Conservation (phyloP, 2,797 vertebrate species). For the Hoplostethus atlanticus region DNA sequence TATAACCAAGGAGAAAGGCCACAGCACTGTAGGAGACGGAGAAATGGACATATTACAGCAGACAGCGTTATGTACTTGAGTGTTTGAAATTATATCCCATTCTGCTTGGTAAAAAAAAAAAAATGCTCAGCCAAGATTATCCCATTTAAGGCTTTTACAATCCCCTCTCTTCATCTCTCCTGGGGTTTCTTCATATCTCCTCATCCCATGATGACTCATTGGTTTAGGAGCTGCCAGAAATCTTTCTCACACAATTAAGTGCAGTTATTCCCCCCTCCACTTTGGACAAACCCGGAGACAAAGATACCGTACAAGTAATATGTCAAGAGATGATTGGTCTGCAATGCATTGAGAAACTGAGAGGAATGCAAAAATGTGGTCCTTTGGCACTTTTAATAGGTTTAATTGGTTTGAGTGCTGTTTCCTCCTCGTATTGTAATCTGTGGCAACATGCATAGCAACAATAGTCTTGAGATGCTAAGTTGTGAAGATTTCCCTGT, state of each 20-base stretch:
- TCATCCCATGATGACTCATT: conserved; percentile 90
- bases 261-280: conserved; percentile 86
- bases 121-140: conserved; percentile 72
- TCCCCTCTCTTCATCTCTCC: conserved; percentile 75
- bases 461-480: too few relatives aligned
- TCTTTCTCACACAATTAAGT: conserved; percentile 93
- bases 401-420: too few relatives aligned
- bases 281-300: conserved; percentile 52
- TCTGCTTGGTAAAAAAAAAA: conserved; percentile 45
- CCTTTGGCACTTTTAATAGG: too few relatives aligned
- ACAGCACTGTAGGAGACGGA: conserved; percentile 58
- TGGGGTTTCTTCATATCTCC: conserved; percentile 91
- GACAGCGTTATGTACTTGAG: conserved; percentile 65
- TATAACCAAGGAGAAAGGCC: conserved; percentile 28
- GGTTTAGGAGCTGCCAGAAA: conserved; percentile 91
- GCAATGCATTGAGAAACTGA: not conserved
- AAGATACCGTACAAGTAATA: conserved; percentile 7
- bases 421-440: too few relatives aligned
- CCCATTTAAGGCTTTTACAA: conserved; percentile 77
- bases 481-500: too few relatives aligned
- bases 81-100: conserved; percentile 76
- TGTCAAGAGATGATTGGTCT: conserved; percentile 17
- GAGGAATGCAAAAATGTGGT: conserved; percentile 5
- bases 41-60: conserved; percentile 53
- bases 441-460: too few relatives aligned